Evolutionary conservation across 2,113 vertebrate species (phyloP).

Genomic region (Aythya baeri): DNA sequence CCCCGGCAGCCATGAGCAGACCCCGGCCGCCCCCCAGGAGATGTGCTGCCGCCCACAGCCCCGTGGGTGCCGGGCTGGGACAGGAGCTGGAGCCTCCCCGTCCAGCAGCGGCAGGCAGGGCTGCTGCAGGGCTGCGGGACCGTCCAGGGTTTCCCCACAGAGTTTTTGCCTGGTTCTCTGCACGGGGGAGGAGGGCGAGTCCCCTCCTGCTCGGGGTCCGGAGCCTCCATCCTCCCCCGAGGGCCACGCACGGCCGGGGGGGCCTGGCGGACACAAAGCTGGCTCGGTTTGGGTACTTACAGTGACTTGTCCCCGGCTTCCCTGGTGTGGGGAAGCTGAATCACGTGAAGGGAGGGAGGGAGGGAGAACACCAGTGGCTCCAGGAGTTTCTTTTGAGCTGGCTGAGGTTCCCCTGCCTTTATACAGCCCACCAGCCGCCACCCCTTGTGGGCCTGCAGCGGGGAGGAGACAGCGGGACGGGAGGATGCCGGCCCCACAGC

Average conservation of each 20-base stretch:
- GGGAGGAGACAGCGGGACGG: slow-evolving; percentile 64
- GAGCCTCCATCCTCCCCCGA: background rate
- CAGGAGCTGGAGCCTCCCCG: background rate
- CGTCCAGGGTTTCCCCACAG: background rate
- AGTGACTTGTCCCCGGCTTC: background rate
- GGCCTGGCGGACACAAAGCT: background rate
- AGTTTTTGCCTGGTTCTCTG: background rate
- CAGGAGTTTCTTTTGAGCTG: slow-evolving; percentile 37
- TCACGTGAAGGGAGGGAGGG: slow-evolving; percentile 22
- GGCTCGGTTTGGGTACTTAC: slow-evolving; percentile 31
- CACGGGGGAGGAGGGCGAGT: too few relatives aligned
- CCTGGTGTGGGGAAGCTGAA: background rate
- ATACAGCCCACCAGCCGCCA: slow-evolving; percentile 55
- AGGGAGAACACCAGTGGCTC: background rate
- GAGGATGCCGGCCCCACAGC: background rate
- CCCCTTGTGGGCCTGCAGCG: slow-evolving; percentile 44
- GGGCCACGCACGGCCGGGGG: accelerated
- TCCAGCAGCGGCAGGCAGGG: background rate
- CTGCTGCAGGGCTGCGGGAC: background rate
- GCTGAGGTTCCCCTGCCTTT: slow-evolving; percentile 43
- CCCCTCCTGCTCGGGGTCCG: background rate
- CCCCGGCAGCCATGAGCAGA: background rate
- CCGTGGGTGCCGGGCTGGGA: background rate
- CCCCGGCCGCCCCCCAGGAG: background rate
- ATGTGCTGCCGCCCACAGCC: background rate